Evolutionary conservation across 1,140 invertebrate species (phyloP), one percentile per base, ranked within the genome.

Genomic region (Chionoecetes opilio): DNA sequence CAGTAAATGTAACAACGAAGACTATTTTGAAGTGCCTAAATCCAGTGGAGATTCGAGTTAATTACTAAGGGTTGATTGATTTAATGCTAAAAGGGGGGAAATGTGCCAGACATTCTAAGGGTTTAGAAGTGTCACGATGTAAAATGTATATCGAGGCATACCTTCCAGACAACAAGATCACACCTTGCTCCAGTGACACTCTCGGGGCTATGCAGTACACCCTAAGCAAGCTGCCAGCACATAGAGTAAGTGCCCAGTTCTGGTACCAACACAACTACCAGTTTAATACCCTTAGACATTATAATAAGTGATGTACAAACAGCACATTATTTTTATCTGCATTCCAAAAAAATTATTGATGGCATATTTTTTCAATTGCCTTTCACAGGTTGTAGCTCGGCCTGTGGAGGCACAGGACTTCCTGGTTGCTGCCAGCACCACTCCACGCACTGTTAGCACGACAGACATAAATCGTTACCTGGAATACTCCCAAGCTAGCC

Each of bases 121-220:
- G n/a, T n/a, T n/a, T n/a, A n/a, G n/a, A n/a, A n/a, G n/a, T 41
- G 38, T 41, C 14, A 41, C 14, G 38, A 41, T 41, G 14, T 14
- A 14, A 41, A 41, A 41, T 41, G 38, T 41, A 6, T 41, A 6
- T 41, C 38, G 14, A 6, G 38, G 38, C 38, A 41, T 6, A 41
- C 38, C 46, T 63, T 94, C 14, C 94, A 96, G 95, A 93, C 85
- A 96, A 96, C 91, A 89, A 95, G 75, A 96, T 96, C 35, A 96
- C 94, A 32, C 95, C 95, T 17, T 96, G 95, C 63, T 95, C 91
- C 63, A 93, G 88, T 92, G 95, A 96, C n/a, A 96, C 93, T 35
- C 94, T 96, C 29, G 96, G 95, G 6, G 94, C 96, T 34, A 96
- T 96, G 95, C 95, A 96, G 93, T 96, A 92, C 89, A 90, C 93